Conservation (phyloP, 2,888 invertebrate genomes). For the Cryptosula pallasiana region DNA sequence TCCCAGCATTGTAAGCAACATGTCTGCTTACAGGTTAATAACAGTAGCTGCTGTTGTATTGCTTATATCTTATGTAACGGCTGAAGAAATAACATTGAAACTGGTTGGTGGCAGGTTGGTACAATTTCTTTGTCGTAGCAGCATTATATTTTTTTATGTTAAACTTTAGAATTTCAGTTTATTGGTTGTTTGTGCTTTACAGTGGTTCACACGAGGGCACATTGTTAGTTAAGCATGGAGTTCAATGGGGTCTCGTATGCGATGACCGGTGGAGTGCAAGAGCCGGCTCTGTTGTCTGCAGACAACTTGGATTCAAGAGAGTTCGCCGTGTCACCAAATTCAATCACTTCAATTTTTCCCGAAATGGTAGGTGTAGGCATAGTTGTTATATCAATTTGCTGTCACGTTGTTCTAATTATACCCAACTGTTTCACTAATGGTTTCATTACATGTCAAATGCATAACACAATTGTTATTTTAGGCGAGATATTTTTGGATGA, state of each 20-base stretch:
- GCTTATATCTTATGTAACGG: no score
- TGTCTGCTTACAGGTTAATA: no score
- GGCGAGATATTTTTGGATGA: conserved; percentile 65
- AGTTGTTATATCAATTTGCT: background rate
- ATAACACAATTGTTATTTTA: no score
- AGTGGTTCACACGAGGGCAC: conserved; percentile 8
- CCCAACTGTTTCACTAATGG: background rate
- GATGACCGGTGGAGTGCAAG: conserved; percentile 10
- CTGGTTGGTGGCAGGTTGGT: background rate
- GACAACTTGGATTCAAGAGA: conserved; percentile 10
- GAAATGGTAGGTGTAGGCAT: conserved; percentile 1
- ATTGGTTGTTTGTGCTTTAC: no score
- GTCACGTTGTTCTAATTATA: background rate
- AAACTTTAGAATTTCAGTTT: no score
- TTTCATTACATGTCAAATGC: background rate
- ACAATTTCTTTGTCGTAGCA: no score
- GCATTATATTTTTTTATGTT: no score
- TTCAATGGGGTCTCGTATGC: conserved; percentile 22
- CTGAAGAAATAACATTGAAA: background rate
- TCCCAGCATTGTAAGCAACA: no score
- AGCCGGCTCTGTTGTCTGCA: conserved; percentile 7
- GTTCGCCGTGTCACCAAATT: background rate
- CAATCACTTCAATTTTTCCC: conserved; percentile 15
- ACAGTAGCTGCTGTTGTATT: no score
- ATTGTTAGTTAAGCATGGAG: background rate